Conservation (phyloP, 2,888 invertebrate species). For the Latrodectus elegans region DNA sequence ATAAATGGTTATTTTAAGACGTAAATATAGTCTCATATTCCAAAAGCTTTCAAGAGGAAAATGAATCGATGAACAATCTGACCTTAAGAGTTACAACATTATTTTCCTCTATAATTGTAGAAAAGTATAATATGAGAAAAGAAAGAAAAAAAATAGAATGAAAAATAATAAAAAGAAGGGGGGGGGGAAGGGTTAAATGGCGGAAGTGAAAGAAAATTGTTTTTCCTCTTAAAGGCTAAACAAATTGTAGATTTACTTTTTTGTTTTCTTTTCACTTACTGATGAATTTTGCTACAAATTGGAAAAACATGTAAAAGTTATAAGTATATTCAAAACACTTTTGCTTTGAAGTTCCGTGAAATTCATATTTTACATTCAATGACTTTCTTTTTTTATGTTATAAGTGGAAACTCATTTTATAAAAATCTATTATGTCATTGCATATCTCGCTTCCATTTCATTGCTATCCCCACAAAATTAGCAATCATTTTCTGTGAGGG, state of each 20-base stretch:
- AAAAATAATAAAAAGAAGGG: conserved; percentile 48
- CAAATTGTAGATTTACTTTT: conserved; percentile 40
- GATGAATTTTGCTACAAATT: conserved; percentile 63
- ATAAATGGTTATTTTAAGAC: too few relatives aligned
- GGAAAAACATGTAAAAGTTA: conserved; percentile 66
- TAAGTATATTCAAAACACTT: conserved; percentile 57
- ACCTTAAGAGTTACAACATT: conserved; percentile 18
- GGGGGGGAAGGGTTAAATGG: not conserved
- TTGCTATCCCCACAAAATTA: conserved; percentile 42
- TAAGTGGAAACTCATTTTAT: conserved; percentile 53
- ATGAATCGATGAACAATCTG: conserved; percentile 26
- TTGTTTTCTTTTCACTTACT: conserved; percentile 6
- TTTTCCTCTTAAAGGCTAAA: conserved; percentile 45
- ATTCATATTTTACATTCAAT: conserved; percentile 48
- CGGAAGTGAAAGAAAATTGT: conserved; percentile 45
- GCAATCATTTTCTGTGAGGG: conserved; percentile 28
- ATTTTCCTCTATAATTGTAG: conserved; percentile 54
- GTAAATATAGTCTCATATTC: too few relatives aligned
- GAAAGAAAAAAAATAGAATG: conserved; percentile 31
- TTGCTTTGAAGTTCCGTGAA: conserved; percentile 48
- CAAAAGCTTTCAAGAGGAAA: not conserved
- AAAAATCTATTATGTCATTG: conserved; percentile 51
- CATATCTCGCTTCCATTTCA: conserved; percentile 47
- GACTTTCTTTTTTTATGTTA: conserved; percentile 45
- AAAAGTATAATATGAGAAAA: conserved; percentile 30